A percentile compares a stretch with the other conserved stretches of the same genome.
Evolutionary conservation across 2,797 vertebrate genomes (phyloP).

Genomic region (Psittacula derbiana): DNA sequence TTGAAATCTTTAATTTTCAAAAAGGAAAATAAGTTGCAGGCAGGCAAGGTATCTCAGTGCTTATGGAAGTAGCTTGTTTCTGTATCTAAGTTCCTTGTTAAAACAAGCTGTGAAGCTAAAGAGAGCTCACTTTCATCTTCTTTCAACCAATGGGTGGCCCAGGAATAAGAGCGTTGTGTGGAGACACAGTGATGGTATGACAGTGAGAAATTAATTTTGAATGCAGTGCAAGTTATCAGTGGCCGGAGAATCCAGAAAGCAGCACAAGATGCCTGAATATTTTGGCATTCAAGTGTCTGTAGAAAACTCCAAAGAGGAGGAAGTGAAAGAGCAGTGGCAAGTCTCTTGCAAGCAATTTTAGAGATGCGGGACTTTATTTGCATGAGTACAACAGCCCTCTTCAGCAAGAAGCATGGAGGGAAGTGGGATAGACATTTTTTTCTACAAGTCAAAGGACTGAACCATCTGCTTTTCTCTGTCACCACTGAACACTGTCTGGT

Average conservation of each 20-base stretch:
- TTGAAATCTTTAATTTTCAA: neutral
- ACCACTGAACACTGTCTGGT: neutral
- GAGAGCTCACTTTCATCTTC: neutral
- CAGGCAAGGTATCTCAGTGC: neutral
- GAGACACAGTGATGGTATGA: neutral
- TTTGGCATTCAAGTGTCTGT: neutral
- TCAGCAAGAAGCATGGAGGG: neutral
- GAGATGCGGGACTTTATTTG: constrained; percentile 12
- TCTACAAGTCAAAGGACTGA: neutral
- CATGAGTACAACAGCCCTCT: neutral
- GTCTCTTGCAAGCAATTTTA: neutral
- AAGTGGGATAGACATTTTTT: neutral
- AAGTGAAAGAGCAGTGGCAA: neutral
- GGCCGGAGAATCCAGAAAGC: neutral
- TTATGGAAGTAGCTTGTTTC: neutral
- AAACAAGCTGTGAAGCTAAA: neutral
- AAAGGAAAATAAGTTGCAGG: neutral
- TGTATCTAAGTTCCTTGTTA: neutral
- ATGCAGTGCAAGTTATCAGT: neutral
- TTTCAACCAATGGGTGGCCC: neutral
- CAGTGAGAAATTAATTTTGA: neutral
- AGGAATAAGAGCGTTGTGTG: neutral
- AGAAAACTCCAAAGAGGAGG: constrained; percentile 11
- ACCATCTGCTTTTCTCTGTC: neutral
- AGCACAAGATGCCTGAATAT: neutral